These are phyloP conservation scores for Megathymus violae DNA, from an alignment of 1,140 invertebrate species.

Conservation along the genomic window DNA sequence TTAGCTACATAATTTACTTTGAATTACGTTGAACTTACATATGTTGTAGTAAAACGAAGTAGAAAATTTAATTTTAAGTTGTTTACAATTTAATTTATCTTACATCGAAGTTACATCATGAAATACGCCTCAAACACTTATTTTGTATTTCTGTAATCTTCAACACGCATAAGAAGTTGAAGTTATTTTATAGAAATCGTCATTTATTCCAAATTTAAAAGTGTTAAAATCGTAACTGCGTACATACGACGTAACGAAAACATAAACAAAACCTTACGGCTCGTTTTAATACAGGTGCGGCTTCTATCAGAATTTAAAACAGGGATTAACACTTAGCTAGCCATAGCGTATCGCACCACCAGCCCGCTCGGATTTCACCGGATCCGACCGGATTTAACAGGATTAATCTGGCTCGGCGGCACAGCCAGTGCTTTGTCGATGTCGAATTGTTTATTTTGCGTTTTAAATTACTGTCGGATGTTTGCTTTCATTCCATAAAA, in stretches of 20 bases:
- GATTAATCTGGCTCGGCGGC: constrained; percentile 53
- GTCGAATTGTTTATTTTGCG: constrained; percentile 75
- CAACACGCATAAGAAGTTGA: too few relatives aligned
- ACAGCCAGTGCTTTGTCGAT: constrained; percentile 66
- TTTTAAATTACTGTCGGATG: constrained; percentile 58
- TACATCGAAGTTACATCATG: background rate
- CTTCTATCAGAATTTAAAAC: constrained; percentile 78
- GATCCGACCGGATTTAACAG: constrained; percentile 65
- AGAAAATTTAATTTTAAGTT: too few relatives aligned
- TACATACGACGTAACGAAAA: too few relatives aligned
- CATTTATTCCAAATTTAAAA: too few relatives aligned
- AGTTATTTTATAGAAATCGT: too few relatives aligned
- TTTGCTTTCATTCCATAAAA: constrained; percentile 51
- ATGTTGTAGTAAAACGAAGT: too few relatives aligned
- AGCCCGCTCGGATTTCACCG: constrained; percentile 62
- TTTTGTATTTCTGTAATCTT: too few relatives aligned
- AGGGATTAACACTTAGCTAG: constrained; percentile 71
- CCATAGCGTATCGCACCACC: constrained; percentile 63
- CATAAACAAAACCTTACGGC: constrained; percentile 28
- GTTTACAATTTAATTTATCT: too few relatives aligned
- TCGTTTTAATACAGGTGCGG: constrained; percentile 63
- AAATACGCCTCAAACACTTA: background rate
- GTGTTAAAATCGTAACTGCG: too few relatives aligned
- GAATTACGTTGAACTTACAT: background rate
- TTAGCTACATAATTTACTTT: constrained; percentile 17